Base-by-base conservation (phyloP, 1,140 invertebrate genomes). In the Coptotermes formosanus region DNA sequence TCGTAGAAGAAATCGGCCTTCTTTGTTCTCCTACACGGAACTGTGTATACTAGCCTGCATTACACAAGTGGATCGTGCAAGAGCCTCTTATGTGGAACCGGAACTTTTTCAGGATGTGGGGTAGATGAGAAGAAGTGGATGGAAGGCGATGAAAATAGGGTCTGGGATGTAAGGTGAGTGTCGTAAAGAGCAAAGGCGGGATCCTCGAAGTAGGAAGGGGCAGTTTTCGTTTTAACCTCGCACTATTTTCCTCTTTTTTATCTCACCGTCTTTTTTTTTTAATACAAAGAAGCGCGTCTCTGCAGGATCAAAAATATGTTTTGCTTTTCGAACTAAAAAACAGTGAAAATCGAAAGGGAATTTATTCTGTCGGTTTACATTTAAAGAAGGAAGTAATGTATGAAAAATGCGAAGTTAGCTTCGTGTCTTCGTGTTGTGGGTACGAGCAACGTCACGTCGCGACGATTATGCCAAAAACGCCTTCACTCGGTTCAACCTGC, bases 201-300 rank as follows among this genome's bases (percentile, higher is more conserved):
- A 75, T 75, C 25, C n/a, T 75, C 64, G n/a, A 75, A n/a, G 64
- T 75, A 75, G n/a, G 30, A 75, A 75, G 64, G 64, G 64, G 64
- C 30, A 75, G 64, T 75, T 75, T 75, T 75, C 64, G 12, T 75
- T 64, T 30, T 75, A 75, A 25, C 64, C n/a, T 30, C 64, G 0
- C 64, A 75, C 64, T 30, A 75, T 75, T 75, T 75, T 16, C 16
- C 14, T 38, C 52, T 55, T 4, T 55, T 55, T 75, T 23, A 7
- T 75, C 64, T 30, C 64, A 75, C 64, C 64, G 2, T 75, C n/a
- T 25, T 1, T 2, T 55, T 25, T 9, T 30, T 55, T 25, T 64
- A n/a, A n/a, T 64, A 23, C 25, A 64, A 23, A 64, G 64, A 75
- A 75, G 6, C 25, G n/a, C 64, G 25, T 75, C 1, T 75, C 30